phyloP scores from a whole-genome alignment of 2,888 invertebrate species.

The Tuta absoluta region DNA sequence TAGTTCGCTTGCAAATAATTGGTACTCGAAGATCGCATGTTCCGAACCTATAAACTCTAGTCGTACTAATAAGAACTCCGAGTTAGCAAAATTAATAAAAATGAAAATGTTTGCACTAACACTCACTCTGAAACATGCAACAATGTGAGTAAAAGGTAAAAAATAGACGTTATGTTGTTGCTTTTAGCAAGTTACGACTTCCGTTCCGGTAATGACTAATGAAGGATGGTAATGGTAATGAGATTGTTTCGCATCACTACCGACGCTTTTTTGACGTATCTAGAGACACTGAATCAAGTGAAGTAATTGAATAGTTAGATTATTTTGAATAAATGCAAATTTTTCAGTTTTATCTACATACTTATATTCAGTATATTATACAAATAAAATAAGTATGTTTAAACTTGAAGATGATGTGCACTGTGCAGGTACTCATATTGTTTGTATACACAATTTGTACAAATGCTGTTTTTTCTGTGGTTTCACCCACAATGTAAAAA shows the following conservation, averaged over 20 bases:
- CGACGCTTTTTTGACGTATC: slow-evolving; percentile 15
- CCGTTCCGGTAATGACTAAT: slow-evolving; percentile 22
- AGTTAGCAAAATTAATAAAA: slow-evolving; percentile 5
- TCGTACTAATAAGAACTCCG: slow-evolving; percentile 19
- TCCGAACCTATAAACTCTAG: slow-evolving; percentile 21
- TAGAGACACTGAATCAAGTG: slow-evolving; percentile 6
- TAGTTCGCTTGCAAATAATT: slow-evolving; percentile 36
- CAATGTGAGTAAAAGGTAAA: background rate
- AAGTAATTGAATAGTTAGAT: slow-evolving; percentile 4
- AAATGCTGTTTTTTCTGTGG: no score
- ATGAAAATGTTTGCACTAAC: background rate
- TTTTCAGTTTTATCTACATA: background rate
- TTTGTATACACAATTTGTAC: no score
- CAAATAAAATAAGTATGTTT: no score
- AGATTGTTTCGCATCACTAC: slow-evolving; percentile 20
- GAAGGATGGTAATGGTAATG: slow-evolving; percentile 9
- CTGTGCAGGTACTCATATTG: no score
- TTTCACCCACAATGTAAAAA: no score
- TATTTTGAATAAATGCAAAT: no score
- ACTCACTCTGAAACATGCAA: slow-evolving; percentile 7
- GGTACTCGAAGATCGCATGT: slow-evolving; percentile 25
- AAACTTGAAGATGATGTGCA: no score
- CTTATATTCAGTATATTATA: background rate
- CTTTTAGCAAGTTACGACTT: slow-evolving; percentile 19
- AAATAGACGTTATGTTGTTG: slow-evolving; percentile 13